Evolutionary conservation across 30 jellyfish, hydroid and myxozoan genomes (phyloP), one percentile per base, ranked within the genome.

Genomic region (Sanderia malayensis): DNA sequence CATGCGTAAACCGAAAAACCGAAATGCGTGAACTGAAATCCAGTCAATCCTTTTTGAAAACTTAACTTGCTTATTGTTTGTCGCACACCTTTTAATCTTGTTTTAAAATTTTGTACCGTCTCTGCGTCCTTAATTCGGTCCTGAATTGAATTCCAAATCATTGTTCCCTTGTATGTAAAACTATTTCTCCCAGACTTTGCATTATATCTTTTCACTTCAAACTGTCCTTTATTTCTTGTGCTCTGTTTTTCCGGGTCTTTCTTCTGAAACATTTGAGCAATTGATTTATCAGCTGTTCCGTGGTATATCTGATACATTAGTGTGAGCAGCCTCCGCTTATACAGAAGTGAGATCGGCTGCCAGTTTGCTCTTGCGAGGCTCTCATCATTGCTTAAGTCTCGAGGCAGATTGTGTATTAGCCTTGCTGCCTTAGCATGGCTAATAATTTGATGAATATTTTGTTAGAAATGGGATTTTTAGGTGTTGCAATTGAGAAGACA

Each of bases 391-490:
- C 74, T 73, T 73, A 49, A 32, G 87, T 58, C 46, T 1, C 41
- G 70, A 74, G 79, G 79, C 46, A 59, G 71, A 62, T 74, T 74
- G 87, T 74, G 70, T 74, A 74, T 59, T 57, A 53, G 73, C 53
- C 64, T 44, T 17, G 77, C 85, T 57, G 74, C 85, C 76, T 76
- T 73, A 27, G 87, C 81, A 60, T 74, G 80, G 80, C 60, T 59
- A 74, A n/a, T n/a, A n/a, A n/a, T n/a, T n/a, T n/a, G n/a, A n/a
- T n/a, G n/a, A n/a, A n/a, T n/a, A n/a, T n/a, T n/a, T n/a, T n/a
- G n/a, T n/a, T n/a, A n/a, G n/a, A n/a, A n/a, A n/a, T n/a, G n/a
- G n/a, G n/a, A n/a, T n/a, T n/a, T n/a, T n/a, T n/a, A n/a, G n/a
- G n/a, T n/a, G n/a, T n/a, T n/a, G n/a, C n/a, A n/a, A n/a, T n/a